Evolutionary conservation across 2,888 invertebrate species (phyloP), one percentile per base, ranked within the genome.

Genomic region (Drosophila kuntzei): DNA sequence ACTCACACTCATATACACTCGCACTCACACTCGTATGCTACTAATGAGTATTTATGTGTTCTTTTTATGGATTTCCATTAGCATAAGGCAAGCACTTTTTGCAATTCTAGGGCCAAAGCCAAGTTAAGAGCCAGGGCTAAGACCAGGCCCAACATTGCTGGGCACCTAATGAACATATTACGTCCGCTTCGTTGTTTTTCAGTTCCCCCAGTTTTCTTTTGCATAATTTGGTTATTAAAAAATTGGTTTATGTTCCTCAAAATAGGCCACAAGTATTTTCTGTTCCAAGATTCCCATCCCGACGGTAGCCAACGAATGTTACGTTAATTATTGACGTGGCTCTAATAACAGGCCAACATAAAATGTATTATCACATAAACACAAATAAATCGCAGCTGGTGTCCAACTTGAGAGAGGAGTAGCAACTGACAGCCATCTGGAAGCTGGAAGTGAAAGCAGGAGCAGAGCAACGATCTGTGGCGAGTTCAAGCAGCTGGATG

Each of bases 161-260:
- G 57, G 12, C 61, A 47, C 50, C 76, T 82, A 80, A 86, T 82
- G 78, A 82, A 73, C 76, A 57, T 57, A 65, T 63, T 68, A 68
- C 70, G 65, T 62, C 53, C 43, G 66, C 47, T 34, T 59, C 46
- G 65, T 44, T 60, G 46, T 67, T 67, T 32, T 50, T 57, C 59
- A 51, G 41, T 41, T 62, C 44, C 60, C 53, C 64, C 43, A 51
- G 65, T 51, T 79, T 66, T 61, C 43, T 77, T 71, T 74, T 70
- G 84, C 84, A 87, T 87, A 83, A 83, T 84, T 84, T 80, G 76
- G 74, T 84, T 87, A 87, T 87, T 87, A 87, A 84, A 80, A 86
- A 79, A 78, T 84, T 84, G 67, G 87, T 87, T 83, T 83, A 87
- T 84, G 82, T 80, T 51, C 71, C 76, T 44, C 79, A 58, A 83